Percentiles rank a stretch among this genome's conserved stretches.
Conservation (phyloP, 2,888 invertebrate genomes). For the Scaeva pyrastri region DNA sequence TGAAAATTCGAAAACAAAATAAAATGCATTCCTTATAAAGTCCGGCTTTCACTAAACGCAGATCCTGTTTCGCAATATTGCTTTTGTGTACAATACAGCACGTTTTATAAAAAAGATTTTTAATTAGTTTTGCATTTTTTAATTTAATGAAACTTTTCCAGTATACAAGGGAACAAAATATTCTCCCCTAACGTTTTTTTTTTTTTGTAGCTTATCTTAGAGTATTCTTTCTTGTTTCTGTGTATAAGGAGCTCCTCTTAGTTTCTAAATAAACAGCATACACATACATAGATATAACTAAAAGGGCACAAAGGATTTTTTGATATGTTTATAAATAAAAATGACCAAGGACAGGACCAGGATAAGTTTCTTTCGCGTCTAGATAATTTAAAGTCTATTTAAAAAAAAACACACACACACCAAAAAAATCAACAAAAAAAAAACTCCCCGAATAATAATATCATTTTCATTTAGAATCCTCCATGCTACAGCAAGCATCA, state of each 20-base stretch:
- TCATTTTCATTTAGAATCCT: conserved; percentile 31
- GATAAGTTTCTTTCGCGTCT: conserved; percentile 38
- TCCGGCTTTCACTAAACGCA: conserved; percentile 1
- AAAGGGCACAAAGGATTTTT: conserved; percentile 39
- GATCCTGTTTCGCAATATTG: conserved; percentile 51
- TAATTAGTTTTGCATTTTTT: conserved; percentile 71
- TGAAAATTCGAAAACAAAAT: conserved; percentile 43
- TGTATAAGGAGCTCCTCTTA: conserved; percentile 1
- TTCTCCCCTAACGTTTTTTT: conserved; percentile 7
- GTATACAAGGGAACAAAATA: background rate
- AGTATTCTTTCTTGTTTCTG: background rate
- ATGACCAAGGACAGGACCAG: conserved; percentile 34
- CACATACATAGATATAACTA: background rate
- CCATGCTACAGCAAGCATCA: background rate
- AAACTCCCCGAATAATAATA: conserved; percentile 37
- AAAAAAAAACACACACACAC: background rate
- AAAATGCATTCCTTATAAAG: conserved; percentile 50
- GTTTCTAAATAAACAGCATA: background rate
- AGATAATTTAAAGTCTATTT: conserved; percentile 34
- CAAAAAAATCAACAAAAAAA: too few species aligned
- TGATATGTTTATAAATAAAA: conserved; percentile 57
- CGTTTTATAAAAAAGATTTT: conserved; percentile 58
- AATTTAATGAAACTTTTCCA: conserved; percentile 65
- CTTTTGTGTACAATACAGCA: conserved; percentile 51
- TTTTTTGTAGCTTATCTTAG: conserved; percentile 5